phyloP scores from a whole-genome alignment of 2,888 invertebrate genomes.

The Nemurella pictetii region DNA sequence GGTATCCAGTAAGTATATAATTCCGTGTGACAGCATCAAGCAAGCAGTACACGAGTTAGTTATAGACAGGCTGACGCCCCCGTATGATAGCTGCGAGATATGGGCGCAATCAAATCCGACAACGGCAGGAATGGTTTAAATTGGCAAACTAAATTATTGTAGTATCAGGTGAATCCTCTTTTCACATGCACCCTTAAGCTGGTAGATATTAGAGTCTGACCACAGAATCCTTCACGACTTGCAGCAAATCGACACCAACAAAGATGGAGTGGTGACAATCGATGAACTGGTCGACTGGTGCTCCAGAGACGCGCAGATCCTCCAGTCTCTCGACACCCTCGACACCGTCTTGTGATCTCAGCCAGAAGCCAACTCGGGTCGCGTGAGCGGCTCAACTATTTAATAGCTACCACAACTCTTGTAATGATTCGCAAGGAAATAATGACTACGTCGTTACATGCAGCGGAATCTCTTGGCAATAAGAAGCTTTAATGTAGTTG shows the following conservation, averaged over 20 bases:
- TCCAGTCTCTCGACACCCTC: constrained; percentile 69
- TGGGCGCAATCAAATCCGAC: too few relatives aligned
- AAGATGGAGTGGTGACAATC: constrained; percentile 78
- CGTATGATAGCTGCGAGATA: too few relatives aligned
- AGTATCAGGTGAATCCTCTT: too few relatives aligned
- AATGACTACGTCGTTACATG: neutral
- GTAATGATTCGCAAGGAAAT: neutral
- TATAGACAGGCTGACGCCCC: too few relatives aligned
- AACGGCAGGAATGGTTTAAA: too few relatives aligned
- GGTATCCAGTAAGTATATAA: too few relatives aligned
- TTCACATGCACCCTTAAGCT: neutral
- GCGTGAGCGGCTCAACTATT: neutral
- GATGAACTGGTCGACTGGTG: constrained; percentile 82
- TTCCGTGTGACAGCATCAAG: too few relatives aligned
- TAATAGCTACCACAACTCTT: neutral
- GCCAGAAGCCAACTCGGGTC: neutral
- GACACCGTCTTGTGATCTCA: constrained; percentile 73
- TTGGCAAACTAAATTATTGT: neutral
- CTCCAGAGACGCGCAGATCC: constrained; percentile 69
- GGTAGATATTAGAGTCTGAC: too few relatives aligned
- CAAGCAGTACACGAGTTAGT: too few relatives aligned
- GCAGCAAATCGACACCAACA: constrained; percentile 78
- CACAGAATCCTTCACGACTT: too few relatives aligned
- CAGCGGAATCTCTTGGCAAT: neutral
- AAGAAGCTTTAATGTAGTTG: neutral